Conservation (phyloP, 2,113 vertebrate genomes). For the Thunnus thynnus region DNA sequence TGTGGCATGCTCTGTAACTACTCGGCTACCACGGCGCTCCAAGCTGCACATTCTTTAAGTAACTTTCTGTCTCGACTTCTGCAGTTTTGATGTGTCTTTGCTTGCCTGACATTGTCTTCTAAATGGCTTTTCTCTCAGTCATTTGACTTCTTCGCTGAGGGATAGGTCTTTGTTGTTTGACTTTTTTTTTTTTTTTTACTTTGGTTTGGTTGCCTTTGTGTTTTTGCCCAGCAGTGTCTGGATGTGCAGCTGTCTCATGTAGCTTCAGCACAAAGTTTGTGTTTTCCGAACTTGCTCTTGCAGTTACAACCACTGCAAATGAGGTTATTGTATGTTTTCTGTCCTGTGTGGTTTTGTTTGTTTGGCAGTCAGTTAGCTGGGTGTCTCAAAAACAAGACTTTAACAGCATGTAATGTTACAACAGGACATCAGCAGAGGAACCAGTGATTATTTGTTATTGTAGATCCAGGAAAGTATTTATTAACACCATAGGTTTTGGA, state of each 20-base stretch:
- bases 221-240: constrained; percentile 1
- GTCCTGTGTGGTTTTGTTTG: not conserved
- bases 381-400: not conserved
- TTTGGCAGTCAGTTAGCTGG: not conserved
- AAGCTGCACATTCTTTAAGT: not conserved
- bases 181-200: not conserved
- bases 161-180: constrained; percentile 1
- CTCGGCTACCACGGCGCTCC: too few relatives aligned
- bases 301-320: not conserved
- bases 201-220: constrained; percentile 8
- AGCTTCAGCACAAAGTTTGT: not conserved
- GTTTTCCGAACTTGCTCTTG: constrained; percentile 4
- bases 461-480: constrained; percentile 2
- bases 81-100: not conserved
- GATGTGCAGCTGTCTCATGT: not conserved
- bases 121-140: not conserved
- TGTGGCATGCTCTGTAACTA: too few relatives aligned
- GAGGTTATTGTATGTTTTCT: not conserved
- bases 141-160: constrained; percentile 4
- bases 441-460: not conserved
- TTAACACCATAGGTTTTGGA: not conserved
- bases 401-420: not conserved
- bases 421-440: not conserved
- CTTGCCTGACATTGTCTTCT: constrained; percentile 7
- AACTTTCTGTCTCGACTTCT: not conserved